These are phyloP conservation scores for Lophius piscatorius DNA, from an alignment of 2,113 vertebrate genomes.

Conservation along the genomic window DNA sequence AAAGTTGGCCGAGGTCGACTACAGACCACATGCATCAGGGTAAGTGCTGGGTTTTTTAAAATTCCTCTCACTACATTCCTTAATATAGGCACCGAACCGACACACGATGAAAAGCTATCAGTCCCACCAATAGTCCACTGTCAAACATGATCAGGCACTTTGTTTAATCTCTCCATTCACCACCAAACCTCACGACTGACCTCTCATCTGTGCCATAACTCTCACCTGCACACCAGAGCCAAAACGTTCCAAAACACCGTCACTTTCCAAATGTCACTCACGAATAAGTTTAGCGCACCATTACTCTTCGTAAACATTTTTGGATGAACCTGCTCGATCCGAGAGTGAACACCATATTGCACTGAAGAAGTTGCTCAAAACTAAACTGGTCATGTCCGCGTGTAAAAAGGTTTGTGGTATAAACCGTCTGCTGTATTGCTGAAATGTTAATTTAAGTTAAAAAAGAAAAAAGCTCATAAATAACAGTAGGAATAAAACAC, in stretches of 20 bases:
- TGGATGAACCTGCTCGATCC: constrained; percentile 67
- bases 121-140: not conserved
- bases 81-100: too few relatives aligned
- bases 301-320: not conserved
- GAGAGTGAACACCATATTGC: constrained; percentile 83
- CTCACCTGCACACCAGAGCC: not conserved
- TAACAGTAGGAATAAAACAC: constrained; percentile 81
- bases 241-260: constrained; percentile 20
- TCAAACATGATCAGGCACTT: constrained; percentile 69
- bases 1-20: too few relatives aligned
- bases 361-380: constrained; percentile 82
- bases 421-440: constrained; percentile 25
- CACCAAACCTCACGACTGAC: not conserved
- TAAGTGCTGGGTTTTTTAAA: too few relatives aligned
- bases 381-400: constrained; percentile 75
- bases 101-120: constrained; percentile 13
- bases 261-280: constrained; percentile 28
- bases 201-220: not conserved
- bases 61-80: too few relatives aligned
- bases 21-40: too few relatives aligned
- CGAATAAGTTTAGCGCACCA: not conserved
- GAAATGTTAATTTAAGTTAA: constrained; percentile 63
- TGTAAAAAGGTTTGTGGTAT: constrained; percentile 36
- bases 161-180: constrained; percentile 10
- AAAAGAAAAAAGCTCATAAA: constrained; percentile 82